These are phyloP conservation scores for Ginglymostoma cirratum DNA, from an alignment of 2,113 vertebrate species.

Conservation along the genomic window DNA sequence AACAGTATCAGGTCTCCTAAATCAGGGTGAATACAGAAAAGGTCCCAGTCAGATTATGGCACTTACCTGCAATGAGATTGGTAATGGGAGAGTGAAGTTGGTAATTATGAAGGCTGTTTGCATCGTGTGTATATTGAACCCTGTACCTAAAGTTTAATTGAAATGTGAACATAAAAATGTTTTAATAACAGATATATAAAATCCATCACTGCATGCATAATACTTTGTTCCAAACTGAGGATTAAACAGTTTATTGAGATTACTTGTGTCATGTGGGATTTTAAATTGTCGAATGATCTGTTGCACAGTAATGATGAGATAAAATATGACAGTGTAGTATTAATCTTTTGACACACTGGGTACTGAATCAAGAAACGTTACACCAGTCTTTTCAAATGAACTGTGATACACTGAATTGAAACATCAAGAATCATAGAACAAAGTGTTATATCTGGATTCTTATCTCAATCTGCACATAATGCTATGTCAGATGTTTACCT, in stretches of 20 bases:
- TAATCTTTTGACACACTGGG: background rate
- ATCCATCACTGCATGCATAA: no score
- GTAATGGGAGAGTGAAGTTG: background rate
- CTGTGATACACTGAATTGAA: conserved; percentile 14
- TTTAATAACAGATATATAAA: background rate
- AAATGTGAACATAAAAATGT: background rate
- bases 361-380: background rate
- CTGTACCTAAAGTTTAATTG: background rate
- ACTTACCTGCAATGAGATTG: background rate
- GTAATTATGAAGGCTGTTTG: background rate
- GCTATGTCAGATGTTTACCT: conserved; percentile 30
- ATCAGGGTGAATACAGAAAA: background rate
- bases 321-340: background rate
- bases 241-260: conserved; percentile 21
- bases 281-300: background rate
- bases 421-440: conserved; percentile 15
- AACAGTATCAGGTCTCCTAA: background rate
- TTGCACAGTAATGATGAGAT: background rate
- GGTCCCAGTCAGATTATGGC: background rate
- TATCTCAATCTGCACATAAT: conserved; percentile 7
- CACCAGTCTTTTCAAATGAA: background rate
- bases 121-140: background rate
- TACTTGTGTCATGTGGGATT: background rate
- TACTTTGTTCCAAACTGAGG: background rate
- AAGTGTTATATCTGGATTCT: conserved; percentile 33